Evolutionary conservation across 2,113 vertebrate genomes (phyloP).

Genomic region (Neolamprologus variostigma): DNA sequence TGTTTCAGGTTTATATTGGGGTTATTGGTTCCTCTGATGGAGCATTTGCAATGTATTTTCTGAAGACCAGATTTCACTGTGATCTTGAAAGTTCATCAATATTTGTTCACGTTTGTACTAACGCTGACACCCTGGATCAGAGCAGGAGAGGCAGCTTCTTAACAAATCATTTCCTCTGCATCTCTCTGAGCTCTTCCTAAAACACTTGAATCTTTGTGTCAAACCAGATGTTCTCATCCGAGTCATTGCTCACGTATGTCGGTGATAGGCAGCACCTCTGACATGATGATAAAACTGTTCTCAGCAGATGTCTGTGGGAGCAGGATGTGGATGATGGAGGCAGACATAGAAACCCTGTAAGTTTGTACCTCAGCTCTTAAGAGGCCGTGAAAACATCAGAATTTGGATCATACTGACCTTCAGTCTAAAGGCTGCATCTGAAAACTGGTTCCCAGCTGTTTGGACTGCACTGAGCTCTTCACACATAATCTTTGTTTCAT

Average conservation of each 20-base stretch:
- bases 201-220: background rate
- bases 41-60: accelerated
- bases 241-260: background rate
- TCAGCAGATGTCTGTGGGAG: background rate
- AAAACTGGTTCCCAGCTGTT: background rate
- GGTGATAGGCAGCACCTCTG: background rate
- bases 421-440: background rate
- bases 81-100: background rate
- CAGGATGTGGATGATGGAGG: background rate
- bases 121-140: background rate
- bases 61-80: accelerated
- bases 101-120: accelerated
- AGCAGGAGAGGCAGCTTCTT: background rate
- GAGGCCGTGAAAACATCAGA: background rate
- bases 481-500: background rate
- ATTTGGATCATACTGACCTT: background rate
- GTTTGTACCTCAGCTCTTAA: background rate
- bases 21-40: background rate
- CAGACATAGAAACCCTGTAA: background rate
- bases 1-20: background rate
- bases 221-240: background rate
- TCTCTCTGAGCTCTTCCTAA: background rate
- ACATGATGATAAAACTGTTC: background rate
- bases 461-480: background rate
- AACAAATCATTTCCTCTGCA: background rate